Base-by-base conservation (phyloP, 2,113 vertebrate species). In the Callipepla californica region DNA sequence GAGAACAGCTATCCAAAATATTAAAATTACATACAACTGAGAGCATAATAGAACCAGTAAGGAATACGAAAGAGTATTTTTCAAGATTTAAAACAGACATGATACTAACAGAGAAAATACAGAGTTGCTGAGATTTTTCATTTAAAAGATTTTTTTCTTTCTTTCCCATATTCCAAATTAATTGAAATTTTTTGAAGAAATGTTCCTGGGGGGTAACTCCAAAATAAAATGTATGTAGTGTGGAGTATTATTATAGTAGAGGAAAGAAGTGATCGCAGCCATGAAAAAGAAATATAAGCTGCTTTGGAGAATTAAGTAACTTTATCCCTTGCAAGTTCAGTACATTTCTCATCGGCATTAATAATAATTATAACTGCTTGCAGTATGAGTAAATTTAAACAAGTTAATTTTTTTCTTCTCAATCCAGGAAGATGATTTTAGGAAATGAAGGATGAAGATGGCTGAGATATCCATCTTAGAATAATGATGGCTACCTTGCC, bases 251-350 rank as follows among this genome's bases (percentile, higher is more conserved):
- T 92, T 94, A 89, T 28, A 14, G n/a, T 15, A 80, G 45, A 92
- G 68, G 85, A 89, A 93, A 51, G 23, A 22, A 85, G 80, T 87
- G 3, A 94, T 90, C 79, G 62, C 50, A 92, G 68, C 18, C 19
- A 95, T 93, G 81, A 87, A 94, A 95, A 95, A 95, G 87, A 95
- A 93, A 91, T 89, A 94, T 65, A 92, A 92, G 66, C 84, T 91
- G 38, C 74, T 94, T 81, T 79, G 70, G 69, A 78, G 58, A 93
- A 93, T 93, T 91, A 92, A 93, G 67, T 94, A 85, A 82, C 87
- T 94, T 83, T 76, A 94, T 42, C 45, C 21, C 8, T 47, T 53
- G 70, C 80, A 85, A 91, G 23, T 87, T 87, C 58, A 92, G 72
- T 82, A 73, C 65, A 85, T 94, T 94, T 74, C 53, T 96, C 93